These are phyloP conservation scores for Thrips palmi DNA, from an alignment of 1,140 invertebrate genomes.

Conservation along the genomic window DNA sequence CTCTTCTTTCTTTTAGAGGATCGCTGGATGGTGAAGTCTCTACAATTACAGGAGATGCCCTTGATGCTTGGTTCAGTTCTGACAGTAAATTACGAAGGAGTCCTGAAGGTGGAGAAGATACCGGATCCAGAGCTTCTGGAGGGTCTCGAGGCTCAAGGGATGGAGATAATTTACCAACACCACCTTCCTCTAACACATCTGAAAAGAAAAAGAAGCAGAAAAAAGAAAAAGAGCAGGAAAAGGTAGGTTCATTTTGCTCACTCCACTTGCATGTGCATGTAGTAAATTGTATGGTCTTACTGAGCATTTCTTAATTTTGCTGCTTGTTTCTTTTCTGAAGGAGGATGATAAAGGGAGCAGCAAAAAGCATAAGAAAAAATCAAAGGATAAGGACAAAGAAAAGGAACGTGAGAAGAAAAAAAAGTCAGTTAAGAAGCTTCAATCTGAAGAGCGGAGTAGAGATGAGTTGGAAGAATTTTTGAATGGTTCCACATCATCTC, in stretches of 20 bases:
- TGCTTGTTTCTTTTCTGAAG: constrained; percentile 22
- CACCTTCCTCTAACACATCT: constrained; percentile 16
- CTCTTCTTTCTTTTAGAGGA: constrained; percentile 1
- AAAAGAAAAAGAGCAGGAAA: constrained; percentile 29
- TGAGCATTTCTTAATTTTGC: not conserved
- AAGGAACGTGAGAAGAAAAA: constrained; percentile 26
- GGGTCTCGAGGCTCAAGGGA: constrained; percentile 23
- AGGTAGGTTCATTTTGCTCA: constrained; percentile 6
- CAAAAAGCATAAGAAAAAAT: constrained; percentile 23
- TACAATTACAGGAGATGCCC: constrained; percentile 30
- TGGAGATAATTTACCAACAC: constrained; percentile 18
- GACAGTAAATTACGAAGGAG: constrained; percentile 37
- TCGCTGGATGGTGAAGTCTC: no score
- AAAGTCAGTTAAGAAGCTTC: constrained; percentile 27
- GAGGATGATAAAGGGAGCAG: constrained; percentile 33
- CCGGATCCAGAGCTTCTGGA: constrained; percentile 25
- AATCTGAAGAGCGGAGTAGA: constrained; percentile 27
- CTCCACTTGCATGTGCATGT: no score
- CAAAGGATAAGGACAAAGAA: constrained; percentile 21
- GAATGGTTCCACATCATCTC: constrained; percentile 28
- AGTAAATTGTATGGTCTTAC: no score
- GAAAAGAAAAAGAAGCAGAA: constrained; percentile 33
- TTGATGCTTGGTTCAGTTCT: constrained; percentile 31
- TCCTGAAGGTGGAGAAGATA: constrained; percentile 40
- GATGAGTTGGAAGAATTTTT: constrained; percentile 48